Evolutionary conservation across 2,888 invertebrate species (phyloP), one percentile per base, ranked within the genome.

Genomic region (Crepidodera aurea): DNA sequence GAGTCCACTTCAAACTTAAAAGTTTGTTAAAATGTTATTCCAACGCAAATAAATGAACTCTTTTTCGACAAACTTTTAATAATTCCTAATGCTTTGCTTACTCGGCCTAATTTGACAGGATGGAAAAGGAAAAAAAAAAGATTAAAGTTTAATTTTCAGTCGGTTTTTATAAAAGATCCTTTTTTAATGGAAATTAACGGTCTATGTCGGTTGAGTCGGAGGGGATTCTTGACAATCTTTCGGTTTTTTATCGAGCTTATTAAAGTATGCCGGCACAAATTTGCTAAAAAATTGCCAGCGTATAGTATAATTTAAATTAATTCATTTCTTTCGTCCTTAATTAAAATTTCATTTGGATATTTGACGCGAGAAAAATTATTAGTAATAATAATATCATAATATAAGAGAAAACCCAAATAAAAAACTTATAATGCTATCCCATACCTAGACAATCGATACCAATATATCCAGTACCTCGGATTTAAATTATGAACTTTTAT

Each of bases 121-220:
- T 4, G 34, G 22, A 15, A 29, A 16, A 2, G 10, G 48, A 48
- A 22, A n/a, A 19, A 19, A 29, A 27, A 48, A 48, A 48, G 16
- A 48, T 48, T 48, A 48, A 27, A 48, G 29, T 48, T 48, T 48
- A 48, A 48, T 48, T 48, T 48, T 48, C 27, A 25, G 8, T 27
- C 27, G 48, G 48, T 48, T 55, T 44, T 25, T 51, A 39, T 22
- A 15, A 15, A 39, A 39, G 15, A n/a, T 13, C 7, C 13, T 39
- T 51, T n/a, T 54, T 55, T 55, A 32, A 55, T 55, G 34, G 13
- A 55, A 55, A 55, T 55, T 55, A 44, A 55, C 32, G 42, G 54
- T 7, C 15, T 32, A 16, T 18, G 18, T n/a, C 27, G 42, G 54
- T 42, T 1, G 44, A 19, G 22, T 44, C 44, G 27, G 19, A 32